These are phyloP conservation scores for Leptobrachium ailaonicum DNA, from an alignment of 2,113 vertebrate genomes.

Conservation along the genomic window DNA sequence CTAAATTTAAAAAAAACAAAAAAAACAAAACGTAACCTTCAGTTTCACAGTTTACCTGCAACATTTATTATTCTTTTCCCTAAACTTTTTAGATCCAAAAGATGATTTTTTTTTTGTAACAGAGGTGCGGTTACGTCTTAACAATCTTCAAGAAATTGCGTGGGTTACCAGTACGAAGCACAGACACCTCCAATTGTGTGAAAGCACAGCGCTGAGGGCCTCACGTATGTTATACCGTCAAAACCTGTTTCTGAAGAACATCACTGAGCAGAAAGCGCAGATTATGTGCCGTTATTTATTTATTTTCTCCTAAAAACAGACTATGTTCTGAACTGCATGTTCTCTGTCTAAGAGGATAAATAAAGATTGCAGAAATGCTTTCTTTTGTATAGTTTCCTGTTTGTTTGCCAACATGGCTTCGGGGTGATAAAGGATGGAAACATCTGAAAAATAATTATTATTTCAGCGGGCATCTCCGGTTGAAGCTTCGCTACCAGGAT, in stretches of 20 bases:
- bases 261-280: background rate
- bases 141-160: too few species aligned
- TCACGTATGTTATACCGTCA: too few species aligned
- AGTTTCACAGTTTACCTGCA: too few species aligned
- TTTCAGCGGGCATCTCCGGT: background rate
- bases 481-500: background rate
- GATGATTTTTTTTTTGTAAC: background rate
- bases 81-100: background rate
- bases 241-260: background rate
- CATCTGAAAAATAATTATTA: slow-evolving; percentile 5
- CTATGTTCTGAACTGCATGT: slow-evolving; percentile 10
- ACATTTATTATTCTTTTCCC: too few species aligned
- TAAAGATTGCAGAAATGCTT: background rate
- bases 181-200: too few species aligned
- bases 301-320: background rate
- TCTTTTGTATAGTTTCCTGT: slow-evolving; percentile 6
- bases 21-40: too few species aligned
- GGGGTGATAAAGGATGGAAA: slow-evolving; percentile 8
- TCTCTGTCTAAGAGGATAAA: slow-evolving; percentile 11
- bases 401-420: background rate
- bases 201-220: too few species aligned
- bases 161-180: too few species aligned
- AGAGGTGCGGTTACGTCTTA: background rate
- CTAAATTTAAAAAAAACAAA: too few species aligned
- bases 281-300: background rate